These are phyloP conservation scores for Orius insidiosus DNA, from an alignment of 1,140 invertebrate species.

Conservation along the genomic window DNA sequence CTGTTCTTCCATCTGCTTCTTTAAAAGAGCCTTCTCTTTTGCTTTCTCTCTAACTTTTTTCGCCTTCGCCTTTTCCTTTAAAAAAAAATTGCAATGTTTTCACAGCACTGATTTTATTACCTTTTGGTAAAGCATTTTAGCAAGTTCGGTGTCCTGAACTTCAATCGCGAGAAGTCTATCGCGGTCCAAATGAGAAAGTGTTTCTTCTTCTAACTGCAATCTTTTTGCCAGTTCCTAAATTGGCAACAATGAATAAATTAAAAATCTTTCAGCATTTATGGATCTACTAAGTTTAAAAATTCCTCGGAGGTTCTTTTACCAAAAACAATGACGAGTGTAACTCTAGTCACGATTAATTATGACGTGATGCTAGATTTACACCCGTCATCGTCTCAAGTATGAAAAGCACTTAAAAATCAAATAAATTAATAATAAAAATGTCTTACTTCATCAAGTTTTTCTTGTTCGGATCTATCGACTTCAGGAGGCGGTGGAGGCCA, in stretches of 20 bases:
- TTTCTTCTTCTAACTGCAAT: slow-evolving; percentile 46
- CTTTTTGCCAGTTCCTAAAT: slow-evolving; percentile 44
- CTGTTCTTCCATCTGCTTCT: slow-evolving; percentile 29
- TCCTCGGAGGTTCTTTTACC: not conserved
- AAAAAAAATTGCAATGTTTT: not conserved
- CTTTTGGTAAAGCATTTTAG: slow-evolving; percentile 73
- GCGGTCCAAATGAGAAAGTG: slow-evolving; percentile 38
- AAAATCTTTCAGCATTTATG: no score
- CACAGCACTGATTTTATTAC: no score
- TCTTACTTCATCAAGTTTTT: slow-evolving; percentile 41
- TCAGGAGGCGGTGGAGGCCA: slow-evolving; percentile 12
- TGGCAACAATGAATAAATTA: slow-evolving; percentile 9
- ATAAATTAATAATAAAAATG: not conserved
- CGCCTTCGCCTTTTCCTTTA: slow-evolving; percentile 45
- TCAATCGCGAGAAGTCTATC: slow-evolving; percentile 71
- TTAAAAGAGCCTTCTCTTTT: slow-evolving; percentile 43
- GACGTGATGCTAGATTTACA: slow-evolving; percentile 25
- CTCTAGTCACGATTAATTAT: slow-evolving; percentile 28
- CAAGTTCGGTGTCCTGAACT: slow-evolving; percentile 78
- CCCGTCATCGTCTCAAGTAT: slow-evolving; percentile 15
- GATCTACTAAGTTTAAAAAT: not conserved
- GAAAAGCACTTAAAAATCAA: not conserved
- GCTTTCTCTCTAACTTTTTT: slow-evolving; percentile 45
- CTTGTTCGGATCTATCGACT: slow-evolving; percentile 25
- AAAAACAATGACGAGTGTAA: slow-evolving; percentile 26